Percentiles rank a stretch among this genome's conserved stretches.
phyloP scores from a whole-genome alignment of 92 coral and sea anemone species.

The Siderastrea siderea region DNA sequence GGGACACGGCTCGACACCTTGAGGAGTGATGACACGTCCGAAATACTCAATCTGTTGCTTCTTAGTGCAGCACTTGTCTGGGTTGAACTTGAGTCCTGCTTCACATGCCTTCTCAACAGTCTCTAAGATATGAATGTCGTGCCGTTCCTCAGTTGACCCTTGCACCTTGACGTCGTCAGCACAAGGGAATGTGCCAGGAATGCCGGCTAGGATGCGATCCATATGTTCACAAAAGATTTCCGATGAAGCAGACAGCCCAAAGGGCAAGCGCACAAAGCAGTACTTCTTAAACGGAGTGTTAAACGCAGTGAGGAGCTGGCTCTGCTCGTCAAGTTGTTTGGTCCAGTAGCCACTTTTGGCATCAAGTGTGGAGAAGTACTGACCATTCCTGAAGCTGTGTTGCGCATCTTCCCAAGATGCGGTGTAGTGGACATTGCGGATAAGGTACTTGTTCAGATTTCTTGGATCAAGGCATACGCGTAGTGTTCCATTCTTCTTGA shows the following conservation, averaged over 20 bases:
- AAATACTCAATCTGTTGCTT: constrained; percentile 73
- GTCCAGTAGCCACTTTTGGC: constrained; percentile 79
- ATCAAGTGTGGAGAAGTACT: constrained; percentile 72
- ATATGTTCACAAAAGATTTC: constrained; percentile 75
- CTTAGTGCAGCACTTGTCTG: constrained; percentile 68
- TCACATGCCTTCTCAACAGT: constrained; percentile 72
- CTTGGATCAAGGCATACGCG: too few species aligned
- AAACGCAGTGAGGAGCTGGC: constrained; percentile 76
- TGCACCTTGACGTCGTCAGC: constrained; percentile 77
- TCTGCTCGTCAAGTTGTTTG: constrained; percentile 64
- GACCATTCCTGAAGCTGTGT: constrained; percentile 68
- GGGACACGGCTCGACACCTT: constrained; percentile 61
- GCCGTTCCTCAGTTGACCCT: constrained; percentile 81
- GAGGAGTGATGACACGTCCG: constrained; percentile 60
- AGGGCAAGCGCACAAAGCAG: constrained; percentile 76
- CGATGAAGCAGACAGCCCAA: constrained; percentile 70
- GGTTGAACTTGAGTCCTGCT: constrained; percentile 79
- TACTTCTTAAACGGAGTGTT: constrained; percentile 76
- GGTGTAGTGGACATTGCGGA: constrained; percentile 34
- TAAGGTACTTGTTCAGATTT: background rate
- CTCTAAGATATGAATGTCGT: constrained; percentile 75
- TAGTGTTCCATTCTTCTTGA: too few species aligned
- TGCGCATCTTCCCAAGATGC: constrained; percentile 76
- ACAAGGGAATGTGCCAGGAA: constrained; percentile 69
- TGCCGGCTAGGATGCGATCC: constrained; percentile 67